Evolutionary conservation across 2,797 vertebrate species (phyloP).

Genomic region (Acridotheres tristis): DNA sequence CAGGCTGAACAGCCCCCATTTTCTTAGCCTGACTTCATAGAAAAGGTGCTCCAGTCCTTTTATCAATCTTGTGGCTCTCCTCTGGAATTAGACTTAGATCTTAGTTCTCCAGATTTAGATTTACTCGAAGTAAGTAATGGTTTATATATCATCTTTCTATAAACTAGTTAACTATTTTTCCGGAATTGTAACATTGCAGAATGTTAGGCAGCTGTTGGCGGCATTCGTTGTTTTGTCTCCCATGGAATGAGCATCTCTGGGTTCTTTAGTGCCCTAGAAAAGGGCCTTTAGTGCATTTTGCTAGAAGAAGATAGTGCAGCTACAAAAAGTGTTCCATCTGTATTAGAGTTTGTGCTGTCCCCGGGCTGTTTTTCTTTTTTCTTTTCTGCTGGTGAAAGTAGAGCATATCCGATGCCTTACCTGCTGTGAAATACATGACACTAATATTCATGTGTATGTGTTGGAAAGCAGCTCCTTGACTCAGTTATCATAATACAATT

Average conservation of each 20-base stretch:
- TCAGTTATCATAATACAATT: constrained; percentile 13
- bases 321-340: neutral
- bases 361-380: neutral
- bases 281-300: neutral
- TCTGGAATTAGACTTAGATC: neutral
- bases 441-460: neutral
- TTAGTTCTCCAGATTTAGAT: neutral
- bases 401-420: neutral
- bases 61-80: neutral
- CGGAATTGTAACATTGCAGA: neutral
- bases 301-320: neutral
- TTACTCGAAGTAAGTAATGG: neutral
- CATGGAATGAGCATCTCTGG: neutral
- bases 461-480: constrained; percentile 27
- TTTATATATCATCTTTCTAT: neutral
- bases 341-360: neutral
- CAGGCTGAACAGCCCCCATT: neutral
- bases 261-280: neutral
- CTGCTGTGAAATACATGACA: neutral
- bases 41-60: neutral
- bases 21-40: neutral
- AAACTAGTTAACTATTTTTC: neutral
- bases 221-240: neutral
- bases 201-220: neutral
- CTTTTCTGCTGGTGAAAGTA: neutral